Evolutionary conservation across 2,797 vertebrate genomes (phyloP), one percentile per base, ranked within the genome.

Genomic region (Argyrosomus regius): DNA sequence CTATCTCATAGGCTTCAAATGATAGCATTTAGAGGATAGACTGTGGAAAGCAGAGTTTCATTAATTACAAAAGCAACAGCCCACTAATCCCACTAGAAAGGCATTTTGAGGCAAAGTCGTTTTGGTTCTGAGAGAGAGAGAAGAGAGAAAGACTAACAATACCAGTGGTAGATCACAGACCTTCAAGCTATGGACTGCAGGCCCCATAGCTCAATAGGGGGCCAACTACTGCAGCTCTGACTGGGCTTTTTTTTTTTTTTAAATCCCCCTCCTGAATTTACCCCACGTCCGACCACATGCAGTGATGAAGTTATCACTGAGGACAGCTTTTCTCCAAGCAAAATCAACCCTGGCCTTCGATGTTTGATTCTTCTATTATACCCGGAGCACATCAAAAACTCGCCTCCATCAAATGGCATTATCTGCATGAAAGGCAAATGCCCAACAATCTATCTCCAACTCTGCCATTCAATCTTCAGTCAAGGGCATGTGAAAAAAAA

Each of bases 301-400:
- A 94, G 98, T 93, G 97, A 98, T 98, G 97, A 97, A 98, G 97
- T 98, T 99, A 99, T 99, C 97, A 98, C 96, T 94, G 96, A 97
- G 96, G 97, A 97, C 97, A 98, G 97, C 97, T 97, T 98, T 96
- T 96, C 97, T 97, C 96, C 96, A 64, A 89, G 95, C 96, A 95
- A 96, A 97, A 96, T 96, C 96, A 96, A 96, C 95, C 94, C 96
- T 93, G 94, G 96, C 95, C 88, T 89, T 83, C 83, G 48, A 88
- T 35, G 82, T 83, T 78, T 87, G 90, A 91, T 92, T 91, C 88
- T 84, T 91, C 87, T 90, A 91, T 92, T 91, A 88, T 86, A 82
- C 78, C 73, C 96, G 94, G 88, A 94, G 95, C 96, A 98, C 96
- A 98, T 99, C 97, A 99, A 98, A 98, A 97, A 95, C 95, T 93